Evolutionary conservation across 2,113 vertebrate genomes (phyloP).

Genomic region (Tapirus terrestris): DNA sequence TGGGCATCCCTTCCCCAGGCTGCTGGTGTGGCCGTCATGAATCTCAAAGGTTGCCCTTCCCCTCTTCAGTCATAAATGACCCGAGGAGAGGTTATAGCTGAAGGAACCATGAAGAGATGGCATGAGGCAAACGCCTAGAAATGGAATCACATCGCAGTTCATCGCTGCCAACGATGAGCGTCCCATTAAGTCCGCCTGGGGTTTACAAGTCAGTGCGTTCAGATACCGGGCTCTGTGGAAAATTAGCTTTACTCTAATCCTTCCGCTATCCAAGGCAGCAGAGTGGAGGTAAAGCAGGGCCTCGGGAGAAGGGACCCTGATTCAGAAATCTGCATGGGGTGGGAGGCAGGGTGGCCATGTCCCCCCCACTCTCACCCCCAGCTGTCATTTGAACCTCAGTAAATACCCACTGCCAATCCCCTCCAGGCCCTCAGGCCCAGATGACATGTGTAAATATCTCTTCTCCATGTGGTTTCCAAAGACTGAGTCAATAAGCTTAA

Average conservation of each 20-base stretch:
- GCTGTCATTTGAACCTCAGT: not conserved
- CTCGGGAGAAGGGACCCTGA: not conserved
- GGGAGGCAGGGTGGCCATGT: not conserved
- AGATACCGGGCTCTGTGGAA: not conserved
- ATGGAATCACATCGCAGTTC: not conserved
- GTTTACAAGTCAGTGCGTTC: not conserved
- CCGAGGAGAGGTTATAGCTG: not conserved
- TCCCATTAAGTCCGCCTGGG: not conserved
- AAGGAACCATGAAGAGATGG: not conserved
- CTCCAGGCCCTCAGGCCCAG: not conserved
- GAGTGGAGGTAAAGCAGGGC: not conserved
- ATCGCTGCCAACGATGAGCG: accelerated
- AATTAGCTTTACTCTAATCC: not conserved
- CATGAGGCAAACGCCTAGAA: not conserved
- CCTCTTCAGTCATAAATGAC: not conserved
- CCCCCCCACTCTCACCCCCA: not conserved
- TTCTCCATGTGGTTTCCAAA: not conserved
- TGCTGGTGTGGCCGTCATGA: not conserved
- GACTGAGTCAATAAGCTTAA: conserved; percentile 40
- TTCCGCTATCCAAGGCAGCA: not conserved
- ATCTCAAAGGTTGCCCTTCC: not conserved
- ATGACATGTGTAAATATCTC: not conserved
- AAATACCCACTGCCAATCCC: not conserved
- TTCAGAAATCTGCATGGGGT: not conserved
- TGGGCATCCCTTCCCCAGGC: not conserved